Base-by-base conservation (phyloP, 2,113 vertebrate species). In the Thinocorus orbignyianus region DNA sequence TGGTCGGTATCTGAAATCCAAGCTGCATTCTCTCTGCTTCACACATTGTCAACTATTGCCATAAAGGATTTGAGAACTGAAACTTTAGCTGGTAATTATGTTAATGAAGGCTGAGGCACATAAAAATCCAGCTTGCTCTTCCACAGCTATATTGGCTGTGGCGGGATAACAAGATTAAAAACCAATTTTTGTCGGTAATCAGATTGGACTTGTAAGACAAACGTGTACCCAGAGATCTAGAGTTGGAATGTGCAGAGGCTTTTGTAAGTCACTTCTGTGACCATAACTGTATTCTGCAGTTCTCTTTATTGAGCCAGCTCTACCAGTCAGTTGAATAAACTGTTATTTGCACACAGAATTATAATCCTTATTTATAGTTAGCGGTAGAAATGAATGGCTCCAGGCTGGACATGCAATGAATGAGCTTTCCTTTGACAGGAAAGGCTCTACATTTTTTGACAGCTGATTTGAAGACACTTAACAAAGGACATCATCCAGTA, bases 81-180 rank as follows among this genome's bases (percentile, higher is more conserved):
- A 77, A 84, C 85, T 84, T 39, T 60, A 90, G 49, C 74, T 65
- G 71, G 49, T 74, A 92, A 93, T 97, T 90, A 68, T 35, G 48
- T 78, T 86, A 93, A 95, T 95, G 92, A 93, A 76, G 46, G 74
- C 81, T 41, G 71, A 90, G 81, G 31, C 86, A 77, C 68, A 51
- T 79, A 77, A 30, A 95, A 64, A 66, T 62, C 81, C 55, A 52
- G n/a, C 39, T 93, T 66, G 55, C 39, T 51, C 35, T 90, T 90
- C 49, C 80, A 66, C 78, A 93, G 73, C 81, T 93, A 66, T 48
- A 65, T 7, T 89, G 74, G 74, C 8, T 4, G 42, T 51, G 64
- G 37, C 68, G 51, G 78, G 15, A 81, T 83, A 96, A 92, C 49
- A 54, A 73, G 92, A 93, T 92, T 88, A 95, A 92, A 93, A 33